Percentiles rank a stretch among this genome's conserved stretches.
Evolutionary conservation across 2,113 vertebrate species (phyloP).

Genomic region (Daubentonia madagascariensis): DNA sequence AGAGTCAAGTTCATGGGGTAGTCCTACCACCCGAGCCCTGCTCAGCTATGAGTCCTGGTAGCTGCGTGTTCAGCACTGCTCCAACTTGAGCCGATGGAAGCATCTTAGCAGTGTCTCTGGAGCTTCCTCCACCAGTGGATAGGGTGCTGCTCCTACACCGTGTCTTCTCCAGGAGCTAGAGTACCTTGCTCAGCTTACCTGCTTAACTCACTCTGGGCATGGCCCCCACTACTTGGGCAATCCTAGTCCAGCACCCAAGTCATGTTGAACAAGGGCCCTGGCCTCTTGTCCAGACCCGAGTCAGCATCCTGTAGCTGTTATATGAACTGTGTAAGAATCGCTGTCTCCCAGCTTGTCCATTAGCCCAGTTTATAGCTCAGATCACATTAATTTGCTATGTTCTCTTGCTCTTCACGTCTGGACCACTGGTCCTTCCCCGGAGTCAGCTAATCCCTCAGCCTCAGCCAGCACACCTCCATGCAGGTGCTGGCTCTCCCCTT

Average conservation of each 20-base stretch:
- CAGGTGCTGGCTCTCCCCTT: background rate
- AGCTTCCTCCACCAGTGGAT: rapidly evolving
- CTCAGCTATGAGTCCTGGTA: background rate
- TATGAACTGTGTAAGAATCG: background rate
- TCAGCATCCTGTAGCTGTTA: background rate
- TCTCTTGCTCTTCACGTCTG: background rate
- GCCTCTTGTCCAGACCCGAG: background rate
- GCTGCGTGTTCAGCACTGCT: background rate
- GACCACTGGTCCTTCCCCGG: background rate
- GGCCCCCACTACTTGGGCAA: background rate
- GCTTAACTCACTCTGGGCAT: background rate
- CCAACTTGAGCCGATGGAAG: background rate
- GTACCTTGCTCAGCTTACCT: background rate
- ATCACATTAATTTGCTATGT: background rate
- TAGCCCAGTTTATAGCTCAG: background rate
- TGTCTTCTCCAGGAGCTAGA: background rate
- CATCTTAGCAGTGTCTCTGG: background rate
- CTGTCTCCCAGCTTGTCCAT: background rate
- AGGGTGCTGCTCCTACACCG: background rate
- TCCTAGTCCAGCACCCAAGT: background rate
- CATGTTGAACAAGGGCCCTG: background rate
- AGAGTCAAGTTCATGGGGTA: background rate
- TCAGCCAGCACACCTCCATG: background rate
- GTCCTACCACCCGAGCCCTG: background rate
- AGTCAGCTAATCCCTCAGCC: background rate